These are phyloP conservation scores for Muraenolepis orangiensis DNA, from an alignment of 2,797 vertebrate genomes.

Conservation along the genomic window DNA sequence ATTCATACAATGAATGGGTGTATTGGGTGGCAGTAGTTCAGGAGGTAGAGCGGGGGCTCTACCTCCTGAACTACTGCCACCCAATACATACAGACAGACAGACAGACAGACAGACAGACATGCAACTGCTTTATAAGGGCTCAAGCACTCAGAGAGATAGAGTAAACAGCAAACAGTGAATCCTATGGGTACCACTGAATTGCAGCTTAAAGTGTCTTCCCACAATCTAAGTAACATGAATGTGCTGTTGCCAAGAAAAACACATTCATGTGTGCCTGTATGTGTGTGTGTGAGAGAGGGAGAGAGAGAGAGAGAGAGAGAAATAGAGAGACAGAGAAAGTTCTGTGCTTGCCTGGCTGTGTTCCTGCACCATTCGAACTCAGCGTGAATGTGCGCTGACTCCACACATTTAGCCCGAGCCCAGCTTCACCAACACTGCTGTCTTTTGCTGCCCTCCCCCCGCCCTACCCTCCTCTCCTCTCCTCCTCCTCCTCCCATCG, in stretches of 20 bases:
- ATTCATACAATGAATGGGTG: too few species aligned
- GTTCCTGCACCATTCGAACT: constrained; percentile 51
- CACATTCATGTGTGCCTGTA: neutral
- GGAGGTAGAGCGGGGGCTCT: too few species aligned
- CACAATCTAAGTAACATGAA: constrained; percentile 34
- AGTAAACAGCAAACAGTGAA: neutral
- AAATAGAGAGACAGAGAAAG: too few species aligned
- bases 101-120: too few species aligned
- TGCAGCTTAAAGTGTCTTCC: constrained; percentile 49
- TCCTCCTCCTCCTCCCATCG: neutral
- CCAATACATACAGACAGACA: too few species aligned
- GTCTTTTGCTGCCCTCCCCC: constrained; percentile 6
- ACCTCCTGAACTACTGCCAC: too few species aligned
- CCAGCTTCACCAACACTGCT: constrained; percentile 29
- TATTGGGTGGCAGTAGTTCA: too few species aligned
- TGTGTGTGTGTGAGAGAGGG: neutral
- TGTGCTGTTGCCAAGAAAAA: constrained; percentile 29
- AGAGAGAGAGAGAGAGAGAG: too few species aligned
- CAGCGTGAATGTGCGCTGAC: constrained; percentile 54
- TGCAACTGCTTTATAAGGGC: neutral
- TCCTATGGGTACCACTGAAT: constrained; percentile 32
- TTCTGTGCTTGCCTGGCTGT: constrained; percentile 20
- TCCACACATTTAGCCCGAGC: constrained; percentile 41
- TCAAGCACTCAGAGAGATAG: neutral
- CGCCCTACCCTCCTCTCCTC: neutral